Evolutionary conservation across 2,113 vertebrate species (phyloP), one percentile per base, ranked within the genome.

Genomic region (Micronycteris hirsuta): DNA sequence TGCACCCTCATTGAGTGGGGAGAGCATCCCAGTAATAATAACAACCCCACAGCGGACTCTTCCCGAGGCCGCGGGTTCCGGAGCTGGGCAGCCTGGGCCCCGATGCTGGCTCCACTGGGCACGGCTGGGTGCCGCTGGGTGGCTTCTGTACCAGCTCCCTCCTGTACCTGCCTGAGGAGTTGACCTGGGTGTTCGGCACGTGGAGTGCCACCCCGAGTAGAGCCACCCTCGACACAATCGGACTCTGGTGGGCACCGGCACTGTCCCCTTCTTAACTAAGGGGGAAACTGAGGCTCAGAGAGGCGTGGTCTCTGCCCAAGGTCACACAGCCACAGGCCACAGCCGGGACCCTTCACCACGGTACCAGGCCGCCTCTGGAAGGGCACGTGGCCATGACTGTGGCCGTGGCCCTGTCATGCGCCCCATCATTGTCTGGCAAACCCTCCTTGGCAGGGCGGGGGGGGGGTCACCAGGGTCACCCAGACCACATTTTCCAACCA

Each of bases 341-440:
- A 49, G 33, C 41, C 41, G 0, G 3, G 45, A 31, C 14, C 36
- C 54, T 45, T 33, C 36, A 6, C 31, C 11, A 2, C 3, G 3
- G 49, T 33, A 5, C 36, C 5, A 31, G 38, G 76, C 93, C 43
- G 52, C 31, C 77, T 67, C 38, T 52, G 24, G 24, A 19, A 67
- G 56, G 54, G n/a, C 12, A 0, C 0, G 0, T 7, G 8, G 82
- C 28, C 1, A 0, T 4, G 36, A n/a, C n/a, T 17, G 0, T 5
- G 8, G 82, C 33, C 0, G 0, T 4, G 31, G 36, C 38, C n/a
- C 4, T 0, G 33, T 33, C 4, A 12, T 17, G 19, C 63, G 6
- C 11, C 33, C 8, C 1, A 61, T 43, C 3, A 4, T 5, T 61
- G n/a, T 49, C 38, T 3, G 12, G 41, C 81, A 87, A n/a, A n/a